Base-by-base conservation (phyloP, 2,888 invertebrate species). In the Agelastica alni region DNA sequence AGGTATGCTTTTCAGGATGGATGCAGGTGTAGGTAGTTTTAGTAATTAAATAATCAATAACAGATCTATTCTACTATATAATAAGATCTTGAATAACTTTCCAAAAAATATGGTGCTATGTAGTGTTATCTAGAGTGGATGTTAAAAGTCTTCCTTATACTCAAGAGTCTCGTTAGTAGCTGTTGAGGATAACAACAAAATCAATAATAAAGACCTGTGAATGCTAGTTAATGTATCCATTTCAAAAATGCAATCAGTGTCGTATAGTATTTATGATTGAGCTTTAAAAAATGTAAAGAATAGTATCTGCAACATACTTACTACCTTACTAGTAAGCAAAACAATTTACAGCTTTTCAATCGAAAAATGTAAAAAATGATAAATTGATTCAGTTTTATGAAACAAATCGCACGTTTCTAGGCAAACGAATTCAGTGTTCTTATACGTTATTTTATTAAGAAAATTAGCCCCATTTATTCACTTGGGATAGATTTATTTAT, bases 71-170 rank as follows among this genome's bases (percentile, higher is more conserved):
- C 37, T 48, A 30, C 18, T 20, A 39, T 39, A 30, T 48, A 48
- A 13, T 47, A 17, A 5, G 14, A 39, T 39, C 37, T 39, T 7
- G 10, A 10, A 39, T 39, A 32, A 31, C 20, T 41, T 49, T 49
- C 42, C 49, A 49, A 49, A 32, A 41, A 28, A 32, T 49, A 49
- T 49, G 49, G 49, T 49, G 49, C 49, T 49, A 49, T 49, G 49
- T 42, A 49, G 39, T n/a, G n/a, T 49, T 49, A 49, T 48, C 48
- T 48, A 48, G 48, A 48, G 31, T 42, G 41, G 41, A 41, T 41
- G 49, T 49, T 41, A 39, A 10, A 39, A 41, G 49, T 49, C 49
- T 49, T 49, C 49, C 49, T 31, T 41, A 49, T 31, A 26, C 41
- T 49, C 41, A 49, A 9, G 31, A 41, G 32, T 28, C 7, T 39